Conservation (phyloP, 2,113 vertebrate species). For the Cynocephalus volans region DNA sequence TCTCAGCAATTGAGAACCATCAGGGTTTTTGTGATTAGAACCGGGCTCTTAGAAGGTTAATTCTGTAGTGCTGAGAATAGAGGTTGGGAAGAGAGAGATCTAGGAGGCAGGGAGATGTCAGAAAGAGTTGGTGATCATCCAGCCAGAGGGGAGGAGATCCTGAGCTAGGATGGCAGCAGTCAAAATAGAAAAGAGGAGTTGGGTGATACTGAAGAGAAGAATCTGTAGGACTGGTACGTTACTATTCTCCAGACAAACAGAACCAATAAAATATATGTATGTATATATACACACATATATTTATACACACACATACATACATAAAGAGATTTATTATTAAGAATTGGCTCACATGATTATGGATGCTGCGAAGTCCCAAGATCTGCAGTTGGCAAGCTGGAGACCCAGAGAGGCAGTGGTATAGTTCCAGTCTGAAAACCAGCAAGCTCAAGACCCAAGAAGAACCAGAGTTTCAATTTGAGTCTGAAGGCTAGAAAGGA, state of each 20-base stretch:
- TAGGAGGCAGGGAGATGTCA: background rate
- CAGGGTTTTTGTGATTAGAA: background rate
- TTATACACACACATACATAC: too few relatives aligned
- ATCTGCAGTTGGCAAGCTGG: background rate
- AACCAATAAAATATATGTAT: background rate
- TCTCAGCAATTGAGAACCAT: background rate
- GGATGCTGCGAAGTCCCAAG: background rate
- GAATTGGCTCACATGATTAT: background rate
- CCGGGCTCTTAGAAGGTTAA: background rate
- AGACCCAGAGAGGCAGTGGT: background rate
- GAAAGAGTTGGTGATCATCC: background rate
- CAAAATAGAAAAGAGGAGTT: background rate
- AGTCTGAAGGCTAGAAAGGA: background rate
- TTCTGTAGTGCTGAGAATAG: background rate
- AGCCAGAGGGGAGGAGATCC: background rate
- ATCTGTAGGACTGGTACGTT: background rate
- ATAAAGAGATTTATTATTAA: background rate
- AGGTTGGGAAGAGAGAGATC: background rate
- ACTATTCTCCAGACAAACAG: background rate
- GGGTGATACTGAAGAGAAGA: background rate
- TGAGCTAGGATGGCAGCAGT: background rate
- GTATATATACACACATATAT: too few relatives aligned
- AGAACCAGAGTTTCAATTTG: background rate
- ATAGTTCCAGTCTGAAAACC: background rate
- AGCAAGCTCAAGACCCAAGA: background rate